Base-by-base conservation (phyloP, 2,797 vertebrate species). In the Morus bassanus region DNA sequence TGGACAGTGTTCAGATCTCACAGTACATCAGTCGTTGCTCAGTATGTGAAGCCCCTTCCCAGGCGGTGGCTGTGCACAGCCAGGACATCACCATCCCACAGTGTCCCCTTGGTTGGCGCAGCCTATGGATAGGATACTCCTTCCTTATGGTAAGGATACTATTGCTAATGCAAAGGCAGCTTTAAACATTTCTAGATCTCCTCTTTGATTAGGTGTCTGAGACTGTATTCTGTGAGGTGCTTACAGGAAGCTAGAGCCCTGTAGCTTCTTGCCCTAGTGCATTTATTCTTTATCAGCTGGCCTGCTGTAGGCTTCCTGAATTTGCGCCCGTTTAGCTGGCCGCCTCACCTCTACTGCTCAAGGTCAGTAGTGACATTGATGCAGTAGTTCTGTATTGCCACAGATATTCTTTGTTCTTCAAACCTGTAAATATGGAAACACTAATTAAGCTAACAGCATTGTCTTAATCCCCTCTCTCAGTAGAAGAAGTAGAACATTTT, bases 101-200 rank as follows among this genome's bases (percentile, higher is more conserved):
- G 88, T 99, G 99, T 65, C 99, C 99, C 4, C 89, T 89, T 0
- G 99, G 99, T 21, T 99, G 99, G 99, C 98, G 98, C 94, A 99
- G 99, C 94, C 98, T 99, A 15, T 99, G 99, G 99, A 99, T 99
- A 10, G 99, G 99, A 65, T 99, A 99, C 94, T 99, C 99, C 68
- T 99, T 99, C 97, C 99, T 99, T 50, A 99, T 99, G 99, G 99
- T 99, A 97, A 97, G 97, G 46, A 28, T 39, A 4, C 14, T 22
- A 11, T 41, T 67, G 31, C 59, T 53, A 4, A 7, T 15, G 39
- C 61, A 60, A 74, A 51, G 43, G 56, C 69, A 87, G 50, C 88
- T 91, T 48, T 33, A 30, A 46, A 45, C 8, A 10, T 63, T 60
- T 48, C 6, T 3, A 11, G 11, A 43, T 60, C 21, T 81, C 35